Evolutionary conservation across 2,888 invertebrate genomes (phyloP), one percentile per base, ranked within the genome.

Genomic region (Plagodis pulveraria): DNA sequence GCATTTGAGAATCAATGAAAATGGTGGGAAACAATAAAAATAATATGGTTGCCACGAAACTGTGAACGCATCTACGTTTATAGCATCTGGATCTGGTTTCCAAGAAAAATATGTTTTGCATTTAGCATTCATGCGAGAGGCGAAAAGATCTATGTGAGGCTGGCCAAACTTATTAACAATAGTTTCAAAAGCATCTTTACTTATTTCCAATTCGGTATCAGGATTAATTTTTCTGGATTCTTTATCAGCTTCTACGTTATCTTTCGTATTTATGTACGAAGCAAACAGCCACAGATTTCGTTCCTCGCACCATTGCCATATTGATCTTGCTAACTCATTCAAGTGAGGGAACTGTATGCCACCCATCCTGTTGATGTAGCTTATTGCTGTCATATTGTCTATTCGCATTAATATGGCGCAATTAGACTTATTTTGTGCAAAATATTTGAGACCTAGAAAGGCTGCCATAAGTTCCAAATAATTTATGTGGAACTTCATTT

Each of bases 321-420:
- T 33, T 6, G 42, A 0, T 35, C 36, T 35, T 0, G 62, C 12
- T 4, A 66, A 8, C 0, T 45, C 6, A 4, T 49, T 62, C 0
- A 66, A 42, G 12, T 65, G 62, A 5, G 53, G 59, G 32, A 46
- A 62, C 36, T 57, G 58, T 0, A 66, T 48, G 0, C 66, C 62
- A 5, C 62, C 67, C 60, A 67, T 65, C 0, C 60, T 42, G 33
- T 68, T 66, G 0, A 68, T 46, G 35, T 62, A 62, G 9, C 57
- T 57, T 5, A 62, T 50, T 2, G 57, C 62, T 6, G 57, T 63
- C 0, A 57, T 63, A 12, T 63, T 63, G 32, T 63, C 63, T 6
- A 59, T 40, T 10, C 57, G 54, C 6, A 55, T n/a, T 34, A 55
- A 48, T 6, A 55, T 48, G 32, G 42, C 22, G 32, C 55, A 48